These are phyloP conservation scores for Pedetes capensis DNA, from an alignment of 2,113 vertebrate genomes.

Conservation along the genomic window DNA sequence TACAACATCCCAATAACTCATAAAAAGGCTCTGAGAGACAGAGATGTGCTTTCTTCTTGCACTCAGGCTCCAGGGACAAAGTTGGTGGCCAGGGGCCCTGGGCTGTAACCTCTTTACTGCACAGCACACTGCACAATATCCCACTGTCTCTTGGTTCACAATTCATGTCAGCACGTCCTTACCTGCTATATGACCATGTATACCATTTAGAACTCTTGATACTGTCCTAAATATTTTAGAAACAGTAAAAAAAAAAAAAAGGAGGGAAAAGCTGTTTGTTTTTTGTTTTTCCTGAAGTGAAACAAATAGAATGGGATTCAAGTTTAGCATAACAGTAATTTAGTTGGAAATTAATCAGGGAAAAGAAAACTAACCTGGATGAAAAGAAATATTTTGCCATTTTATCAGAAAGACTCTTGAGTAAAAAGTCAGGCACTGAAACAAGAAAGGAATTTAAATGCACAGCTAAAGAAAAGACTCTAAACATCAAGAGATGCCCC, in stretches of 20 bases:
- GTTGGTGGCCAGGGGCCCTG: not conserved
- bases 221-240: not conserved
- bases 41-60: not conserved
- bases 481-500: not conserved
- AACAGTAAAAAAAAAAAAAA: not conserved
- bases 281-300: not conserved
- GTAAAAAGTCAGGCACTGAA: not conserved
- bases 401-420: not conserved
- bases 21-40: not conserved
- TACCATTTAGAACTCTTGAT: not conserved
- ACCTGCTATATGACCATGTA: not conserved
- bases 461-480: not conserved
- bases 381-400: conserved; percentile 33
- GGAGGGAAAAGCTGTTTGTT: not conserved
- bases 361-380: not conserved
- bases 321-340: not conserved
- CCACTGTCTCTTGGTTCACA: not conserved
- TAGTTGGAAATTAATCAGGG: not conserved
- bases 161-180: not conserved
- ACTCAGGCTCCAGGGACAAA: not conserved
- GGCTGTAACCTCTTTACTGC: not conserved
- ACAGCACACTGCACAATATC: not conserved
- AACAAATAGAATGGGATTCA: not conserved
- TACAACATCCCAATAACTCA: not conserved
- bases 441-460: not conserved